These are phyloP conservation scores for Gnathonemus echidnorhynchus DNA, from an alignment of 2,113 vertebrate species.

Conservation along the genomic window DNA sequence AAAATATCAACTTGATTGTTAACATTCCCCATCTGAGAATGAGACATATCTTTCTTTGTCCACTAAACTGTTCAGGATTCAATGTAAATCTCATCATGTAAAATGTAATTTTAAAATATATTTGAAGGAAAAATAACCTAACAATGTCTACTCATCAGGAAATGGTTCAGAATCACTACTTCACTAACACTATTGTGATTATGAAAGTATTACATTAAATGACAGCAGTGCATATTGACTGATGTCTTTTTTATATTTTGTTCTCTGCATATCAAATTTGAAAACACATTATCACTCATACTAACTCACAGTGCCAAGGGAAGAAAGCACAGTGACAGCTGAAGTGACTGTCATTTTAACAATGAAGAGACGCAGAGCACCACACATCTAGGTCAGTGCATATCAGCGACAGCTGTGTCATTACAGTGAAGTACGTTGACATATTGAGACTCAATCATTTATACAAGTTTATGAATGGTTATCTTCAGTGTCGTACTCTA, in stretches of 20 bases:
- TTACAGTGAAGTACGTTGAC: not conserved
- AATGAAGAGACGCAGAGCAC: not conserved
- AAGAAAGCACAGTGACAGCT: not conserved
- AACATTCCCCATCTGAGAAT: not conserved
- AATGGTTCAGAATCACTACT: not conserved
- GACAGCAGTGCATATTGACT: not conserved
- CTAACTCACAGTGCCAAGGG: not conserved
- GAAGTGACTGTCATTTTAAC: not conserved
- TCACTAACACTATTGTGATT: not conserved
- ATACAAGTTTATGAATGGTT: not conserved
- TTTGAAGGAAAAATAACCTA: not conserved
- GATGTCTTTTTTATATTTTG: not conserved
- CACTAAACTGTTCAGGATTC: not conserved
- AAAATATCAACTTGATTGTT: not conserved
- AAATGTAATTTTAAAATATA: not conserved
- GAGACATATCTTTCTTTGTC: not conserved
- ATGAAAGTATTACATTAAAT: not conserved
- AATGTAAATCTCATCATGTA: not conserved
- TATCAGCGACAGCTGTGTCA: not conserved
- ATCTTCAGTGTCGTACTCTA: not conserved
- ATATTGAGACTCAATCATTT: not conserved
- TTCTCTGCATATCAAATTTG: not conserved
- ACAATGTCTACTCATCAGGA: not conserved
- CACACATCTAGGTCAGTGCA: not conserved
- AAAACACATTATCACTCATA: not conserved